Base-by-base conservation (phyloP, 1,140 invertebrate genomes). In the Zaprionus kolodkinae region DNA sequence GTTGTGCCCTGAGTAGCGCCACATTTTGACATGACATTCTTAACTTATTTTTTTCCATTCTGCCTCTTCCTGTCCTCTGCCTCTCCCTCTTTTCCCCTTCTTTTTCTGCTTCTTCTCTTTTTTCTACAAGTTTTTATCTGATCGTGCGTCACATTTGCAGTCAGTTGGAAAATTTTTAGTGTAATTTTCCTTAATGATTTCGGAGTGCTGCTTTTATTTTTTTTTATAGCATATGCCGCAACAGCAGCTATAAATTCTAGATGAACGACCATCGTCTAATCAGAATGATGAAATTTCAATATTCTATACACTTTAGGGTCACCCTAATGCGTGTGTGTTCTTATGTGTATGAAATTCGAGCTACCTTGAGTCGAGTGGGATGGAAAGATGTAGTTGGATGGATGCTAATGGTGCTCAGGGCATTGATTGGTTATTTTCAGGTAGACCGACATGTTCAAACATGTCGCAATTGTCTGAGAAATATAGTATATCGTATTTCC, bases 21-120 rank as follows among this genome's bases (percentile, higher is more conserved):
- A 84, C 78, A 78, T 84, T 88, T 88, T 88, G 84, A 88, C 84
- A 88, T 76, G 84, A 89, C 81, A 79, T 88, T 84, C 73, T 80
- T 74, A 72, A 66, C 68, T 68, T 65, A 38, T 62, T 48, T 60
- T 38, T 2, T 60, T 9, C 40, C 9, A 15, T 40, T 27, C 13
- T 4, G 9, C 9, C n/a, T 40, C 21, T 27, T 15, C 15, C n/a
- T 56, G n/a, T 57, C n/a, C 35, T 40, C 6, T n/a, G 4, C 9
- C 45, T 50, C 45, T 50, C 45, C 15, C 13, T 50, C 1, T 55
- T 6, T 21, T 21, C 21, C 21, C 21, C 12, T 21, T 30, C 50
- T 54, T 54, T n/a, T n/a, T n/a, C n/a, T n/a, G n/a, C 21, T 17
- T 9, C 48, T 50, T 25, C 21, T 21, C 13, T 70, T 35, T 30